These are phyloP conservation scores for Artemia sp. DNA, from an alignment of 2,888 invertebrate genomes.

Conservation along the genomic window DNA sequence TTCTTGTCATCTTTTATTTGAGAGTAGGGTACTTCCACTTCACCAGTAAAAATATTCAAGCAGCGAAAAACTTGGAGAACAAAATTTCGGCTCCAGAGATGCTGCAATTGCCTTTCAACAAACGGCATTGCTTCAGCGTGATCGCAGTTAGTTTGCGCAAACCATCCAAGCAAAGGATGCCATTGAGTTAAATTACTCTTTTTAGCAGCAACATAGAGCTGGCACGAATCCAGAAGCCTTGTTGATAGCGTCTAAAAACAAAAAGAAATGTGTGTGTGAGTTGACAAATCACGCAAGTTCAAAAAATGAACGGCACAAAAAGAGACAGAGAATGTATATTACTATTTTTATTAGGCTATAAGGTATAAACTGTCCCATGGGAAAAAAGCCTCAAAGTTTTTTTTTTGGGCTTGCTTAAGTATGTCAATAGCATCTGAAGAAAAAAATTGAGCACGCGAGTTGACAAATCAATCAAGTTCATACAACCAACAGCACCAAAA, in stretches of 20 bases:
- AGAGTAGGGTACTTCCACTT: background rate
- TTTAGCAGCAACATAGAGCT: slow-evolving; percentile 77
- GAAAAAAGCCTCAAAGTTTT: too few species aligned
- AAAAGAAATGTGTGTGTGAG: slow-evolving; percentile 25
- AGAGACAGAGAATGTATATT: too few species aligned
- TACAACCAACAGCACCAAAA: background rate
- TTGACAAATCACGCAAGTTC: too few species aligned
- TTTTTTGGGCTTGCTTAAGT: too few species aligned
- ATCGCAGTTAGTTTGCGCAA: slow-evolving; percentile 49
- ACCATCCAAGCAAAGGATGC: slow-evolving; percentile 97
- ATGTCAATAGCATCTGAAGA: too few species aligned
- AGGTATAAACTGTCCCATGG: too few species aligned
- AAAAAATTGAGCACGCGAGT: too few species aligned
- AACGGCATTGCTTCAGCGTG: slow-evolving; percentile 52
- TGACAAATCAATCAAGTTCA: too few species aligned
- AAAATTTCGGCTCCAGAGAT: slow-evolving; percentile 45
- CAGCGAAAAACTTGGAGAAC: slow-evolving; percentile 18
- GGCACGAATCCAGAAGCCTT: slow-evolving; percentile 69
- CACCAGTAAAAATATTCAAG: slow-evolving; percentile 14
- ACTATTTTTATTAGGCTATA: too few species aligned
- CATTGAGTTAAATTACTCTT: slow-evolving; percentile 82
- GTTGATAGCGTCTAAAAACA: slow-evolving; percentile 68
- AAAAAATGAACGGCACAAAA: too few species aligned
- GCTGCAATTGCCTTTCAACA: slow-evolving; percentile 47
- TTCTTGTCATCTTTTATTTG: slow-evolving; percentile 17